phyloP scores from a whole-genome alignment of 1,140 invertebrate species.

The Aphelenchoides avenae region DNA sequence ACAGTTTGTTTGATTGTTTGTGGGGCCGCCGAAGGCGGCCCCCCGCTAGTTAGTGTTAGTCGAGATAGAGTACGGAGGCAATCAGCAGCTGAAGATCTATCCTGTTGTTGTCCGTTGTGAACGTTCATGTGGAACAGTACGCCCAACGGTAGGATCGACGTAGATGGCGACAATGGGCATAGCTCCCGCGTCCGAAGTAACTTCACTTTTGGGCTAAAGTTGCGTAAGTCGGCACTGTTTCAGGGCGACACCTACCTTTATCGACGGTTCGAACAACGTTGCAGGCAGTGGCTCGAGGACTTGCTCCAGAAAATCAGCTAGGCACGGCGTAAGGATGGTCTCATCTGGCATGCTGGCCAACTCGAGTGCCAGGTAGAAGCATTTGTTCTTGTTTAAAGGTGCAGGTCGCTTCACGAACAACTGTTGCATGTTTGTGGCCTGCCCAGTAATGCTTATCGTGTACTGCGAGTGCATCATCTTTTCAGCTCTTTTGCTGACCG shows the following conservation, averaged over 20 bases:
- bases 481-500: constrained; percentile 37
- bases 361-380: constrained; percentile 52
- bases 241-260: neutral
- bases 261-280: constrained; percentile 36
- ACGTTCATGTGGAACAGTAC: constrained; percentile 97
- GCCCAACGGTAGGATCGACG: constrained; percentile 89
- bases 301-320: constrained; percentile 87
- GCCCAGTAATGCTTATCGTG: constrained; percentile 18
- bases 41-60: constrained; percentile 74
- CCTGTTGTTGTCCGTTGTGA: constrained; percentile 65
- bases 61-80: constrained; percentile 92
- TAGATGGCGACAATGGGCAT: constrained; percentile 56
- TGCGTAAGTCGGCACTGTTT: neutral
- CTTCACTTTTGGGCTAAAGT: neutral
- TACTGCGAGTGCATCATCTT: constrained; percentile 12
- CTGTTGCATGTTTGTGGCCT: constrained; percentile 14
- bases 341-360: constrained; percentile 63
- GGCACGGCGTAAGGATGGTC: constrained; percentile 87
- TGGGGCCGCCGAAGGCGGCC: no score
- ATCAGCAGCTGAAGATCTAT: constrained; percentile 72
- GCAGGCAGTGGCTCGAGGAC: constrained; percentile 77
- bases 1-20: no score
- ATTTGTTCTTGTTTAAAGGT: constrained; percentile 39
- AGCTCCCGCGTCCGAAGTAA: constrained; percentile 2
- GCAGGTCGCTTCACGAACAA: constrained; percentile 1